A percentile compares a stretch with the other conserved stretches of the same genome.
Evolutionary conservation across 2,113 vertebrate genomes (phyloP).

Genomic region (Montifringilla adamsi): DNA sequence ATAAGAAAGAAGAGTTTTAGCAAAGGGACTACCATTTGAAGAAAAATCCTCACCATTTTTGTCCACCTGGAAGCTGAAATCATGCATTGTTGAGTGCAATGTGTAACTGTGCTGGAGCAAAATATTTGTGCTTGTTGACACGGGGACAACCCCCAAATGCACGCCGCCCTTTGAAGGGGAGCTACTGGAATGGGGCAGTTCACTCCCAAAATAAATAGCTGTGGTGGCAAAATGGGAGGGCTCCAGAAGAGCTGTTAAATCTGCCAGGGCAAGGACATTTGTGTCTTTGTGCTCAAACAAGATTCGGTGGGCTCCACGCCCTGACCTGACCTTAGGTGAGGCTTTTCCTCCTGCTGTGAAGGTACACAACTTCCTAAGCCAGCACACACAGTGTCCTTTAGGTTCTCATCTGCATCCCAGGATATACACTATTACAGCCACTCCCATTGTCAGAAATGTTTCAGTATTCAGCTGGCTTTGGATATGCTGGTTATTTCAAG

Average conservation of each 20-base stretch:
- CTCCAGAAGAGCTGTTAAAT: neutral
- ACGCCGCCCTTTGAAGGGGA: fast-evolving
- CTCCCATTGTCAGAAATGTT: neutral
- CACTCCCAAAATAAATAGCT: neutral
- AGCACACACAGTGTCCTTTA: neutral
- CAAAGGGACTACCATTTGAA: neutral
- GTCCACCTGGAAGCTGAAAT: neutral
- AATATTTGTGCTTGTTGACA: neutral
- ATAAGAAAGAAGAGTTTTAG: neutral
- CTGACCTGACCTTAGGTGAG: neutral
- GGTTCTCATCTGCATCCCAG: neutral
- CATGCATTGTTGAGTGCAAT: neutral
- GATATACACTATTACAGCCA: neutral
- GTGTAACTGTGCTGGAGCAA: neutral
- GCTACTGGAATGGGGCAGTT: neutral
- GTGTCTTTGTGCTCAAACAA: neutral
- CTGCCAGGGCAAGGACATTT: neutral
- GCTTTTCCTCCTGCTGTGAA: neutral
- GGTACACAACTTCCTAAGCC: fast-evolving
- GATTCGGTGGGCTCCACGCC: neutral
- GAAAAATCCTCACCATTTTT: neutral
- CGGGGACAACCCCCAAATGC: fast-evolving
- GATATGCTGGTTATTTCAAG: neutral
- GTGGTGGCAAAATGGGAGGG: neutral
- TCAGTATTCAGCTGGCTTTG: neutral